Conservation (phyloP, 2,113 vertebrate species). For the Cisticola juncidis region DNA sequence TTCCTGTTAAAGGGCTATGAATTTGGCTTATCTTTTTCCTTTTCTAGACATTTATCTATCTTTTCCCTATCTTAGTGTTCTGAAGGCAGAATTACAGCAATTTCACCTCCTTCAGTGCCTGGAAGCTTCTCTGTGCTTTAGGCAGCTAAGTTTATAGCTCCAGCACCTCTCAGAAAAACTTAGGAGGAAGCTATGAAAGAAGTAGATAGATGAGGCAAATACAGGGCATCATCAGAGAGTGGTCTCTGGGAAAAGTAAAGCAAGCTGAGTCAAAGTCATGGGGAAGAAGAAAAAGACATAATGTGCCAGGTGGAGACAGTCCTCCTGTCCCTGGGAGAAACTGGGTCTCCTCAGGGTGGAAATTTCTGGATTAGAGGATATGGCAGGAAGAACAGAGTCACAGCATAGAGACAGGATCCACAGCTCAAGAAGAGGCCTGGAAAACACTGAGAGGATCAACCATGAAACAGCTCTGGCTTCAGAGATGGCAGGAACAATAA, state of each 20-base stretch:
- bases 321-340: neutral
- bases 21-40: neutral
- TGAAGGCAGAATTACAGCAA: neutral
- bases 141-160: conserved; percentile 2
- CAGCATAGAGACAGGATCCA: neutral
- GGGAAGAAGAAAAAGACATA: neutral
- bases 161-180: neutral
- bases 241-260: neutral
- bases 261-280: neutral
- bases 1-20: neutral
- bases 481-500: neutral
- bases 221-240: neutral
- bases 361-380: neutral
- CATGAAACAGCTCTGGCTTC: neutral
- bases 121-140: neutral
- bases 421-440: neutral
- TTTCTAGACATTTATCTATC: neutral
- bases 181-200: neutral
- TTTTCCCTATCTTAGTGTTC: neutral
- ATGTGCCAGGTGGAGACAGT: neutral
- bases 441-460: neutral
- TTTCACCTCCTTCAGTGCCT: neutral
- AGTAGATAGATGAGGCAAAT: neutral
- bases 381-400: neutral
- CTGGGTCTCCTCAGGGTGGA: neutral